These are phyloP conservation scores for Neuroscelio doddi DNA, from an alignment of 2,888 invertebrate species.

Conservation along the genomic window DNA sequence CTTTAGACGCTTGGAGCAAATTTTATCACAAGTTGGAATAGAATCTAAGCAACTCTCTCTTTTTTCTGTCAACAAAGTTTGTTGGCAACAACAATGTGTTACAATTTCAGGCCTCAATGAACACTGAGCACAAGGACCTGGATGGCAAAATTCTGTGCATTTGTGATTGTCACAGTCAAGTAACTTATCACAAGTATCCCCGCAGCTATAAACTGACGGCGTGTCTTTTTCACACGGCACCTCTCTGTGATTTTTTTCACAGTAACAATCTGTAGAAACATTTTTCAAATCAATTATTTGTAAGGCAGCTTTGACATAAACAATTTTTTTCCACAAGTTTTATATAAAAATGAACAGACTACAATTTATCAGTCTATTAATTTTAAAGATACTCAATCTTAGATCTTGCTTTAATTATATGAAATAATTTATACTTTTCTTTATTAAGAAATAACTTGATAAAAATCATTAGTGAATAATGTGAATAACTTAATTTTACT, in stretches of 20 bases:
- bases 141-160: slow-evolving; percentile 81
- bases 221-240: slow-evolving; percentile 78
- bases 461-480: too few species aligned
- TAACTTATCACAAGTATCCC: slow-evolving; percentile 76
- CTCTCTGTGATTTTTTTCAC: slow-evolving; percentile 77
- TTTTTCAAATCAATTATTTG: too few species aligned
- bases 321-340: too few species aligned
- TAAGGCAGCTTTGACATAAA: too few species aligned
- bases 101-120: slow-evolving; percentile 76
- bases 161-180: slow-evolving; percentile 81
- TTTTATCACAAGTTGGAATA: slow-evolving; percentile 85
- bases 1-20: slow-evolving; percentile 71
- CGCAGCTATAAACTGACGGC: slow-evolving; percentile 76
- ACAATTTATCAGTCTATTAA: too few species aligned
- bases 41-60: slow-evolving; percentile 85
- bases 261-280: slow-evolving; percentile 76
- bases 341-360: too few species aligned
- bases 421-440: too few species aligned
- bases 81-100: slow-evolving; percentile 85
- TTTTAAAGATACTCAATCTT: too few species aligned
- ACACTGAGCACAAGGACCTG: slow-evolving; percentile 80
- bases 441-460: too few species aligned
- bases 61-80: slow-evolving; percentile 74
- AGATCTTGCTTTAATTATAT: too few species aligned
- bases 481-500: too few species aligned